phyloP scores from a whole-genome alignment of 2,113 vertebrate species.

The Calidris pygmaea region DNA sequence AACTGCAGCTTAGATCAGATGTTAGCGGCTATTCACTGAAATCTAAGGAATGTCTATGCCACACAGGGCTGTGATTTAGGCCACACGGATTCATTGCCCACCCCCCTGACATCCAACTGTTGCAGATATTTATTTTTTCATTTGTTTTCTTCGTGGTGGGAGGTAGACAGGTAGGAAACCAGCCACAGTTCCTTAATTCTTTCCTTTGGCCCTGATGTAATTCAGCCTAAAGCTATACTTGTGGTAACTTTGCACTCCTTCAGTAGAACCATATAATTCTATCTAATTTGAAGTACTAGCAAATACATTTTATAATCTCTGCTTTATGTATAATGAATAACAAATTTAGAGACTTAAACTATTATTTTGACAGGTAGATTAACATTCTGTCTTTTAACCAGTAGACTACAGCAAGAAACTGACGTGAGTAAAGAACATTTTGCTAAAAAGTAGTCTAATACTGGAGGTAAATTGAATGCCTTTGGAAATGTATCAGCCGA shows the following conservation, averaged over 20 bases:
- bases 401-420: background rate
- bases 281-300: background rate
- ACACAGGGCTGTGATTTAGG: background rate
- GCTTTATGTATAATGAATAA: background rate
- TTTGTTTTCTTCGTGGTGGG: background rate
- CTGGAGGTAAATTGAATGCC: background rate
- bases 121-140: background rate
- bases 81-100: background rate
- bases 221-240: background rate
- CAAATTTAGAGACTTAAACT: background rate
- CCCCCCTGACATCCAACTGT: background rate
- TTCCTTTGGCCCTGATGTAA: background rate
- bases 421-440: background rate
- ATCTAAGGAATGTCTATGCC: background rate
- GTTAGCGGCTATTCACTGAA: slow-evolving; percentile 1
- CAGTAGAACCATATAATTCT: background rate
- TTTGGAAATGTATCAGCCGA: background rate
- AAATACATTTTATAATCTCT: background rate
- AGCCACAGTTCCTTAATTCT: background rate
- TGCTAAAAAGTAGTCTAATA: background rate
- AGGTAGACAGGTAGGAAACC: background rate
- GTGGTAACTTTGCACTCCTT: background rate
- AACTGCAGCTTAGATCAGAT: slow-evolving; percentile 11
- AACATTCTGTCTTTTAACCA: background rate
- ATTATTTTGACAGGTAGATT: background rate